Base-by-base conservation (phyloP, 2,888 invertebrate species). In the Sminthurinus aureus region DNA sequence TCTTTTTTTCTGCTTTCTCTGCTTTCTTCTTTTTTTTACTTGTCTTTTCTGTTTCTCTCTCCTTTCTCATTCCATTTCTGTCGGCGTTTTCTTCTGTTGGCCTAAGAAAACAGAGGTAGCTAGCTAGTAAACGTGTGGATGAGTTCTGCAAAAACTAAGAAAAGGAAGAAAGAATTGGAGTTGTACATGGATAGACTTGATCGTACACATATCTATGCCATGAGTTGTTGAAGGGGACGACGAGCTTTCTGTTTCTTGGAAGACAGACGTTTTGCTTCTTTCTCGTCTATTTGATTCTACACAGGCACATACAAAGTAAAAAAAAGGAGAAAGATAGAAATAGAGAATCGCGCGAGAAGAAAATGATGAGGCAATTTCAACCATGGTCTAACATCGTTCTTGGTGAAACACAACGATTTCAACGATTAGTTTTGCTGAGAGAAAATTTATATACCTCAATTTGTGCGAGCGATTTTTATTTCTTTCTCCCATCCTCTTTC, bases 291-390 rank as follows among this genome's bases (percentile, higher is more conserved):
- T 82, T 82, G 71, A 66, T 67, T 64, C 20, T 58, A 75, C 66
- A 26, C 81, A 81, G 26, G 18, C 18, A 64, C 22, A 82, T 67
- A 80, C 52, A 38, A 38, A 38, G 38, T 38, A 38, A 38, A 38
- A 38, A 38, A 38, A 38, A 38, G 6, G 6, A 38, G 6, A 1
- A 6, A 38, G 6, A 38, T 1, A 38, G 38, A 38, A 6, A 73
- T 50, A 79, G 66, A 83, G 26, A 71, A 67, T 76, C 80, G 38
- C 66, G 79, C 78, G 77, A 75, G 78, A 76, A 85, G 85, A 85
- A 85, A 85, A 83, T 85, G 85, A 85, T 85, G 85, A 85, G 85
- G 85, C 85, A 85, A 85, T 85, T 85, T 85, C 81, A 79, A 78
- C 83, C 83, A 83, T 83, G 82, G 79, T 24, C 83, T 85, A 83